phyloP scores from a whole-genome alignment of 2,113 vertebrate species.

The Semnornis frantzii region DNA sequence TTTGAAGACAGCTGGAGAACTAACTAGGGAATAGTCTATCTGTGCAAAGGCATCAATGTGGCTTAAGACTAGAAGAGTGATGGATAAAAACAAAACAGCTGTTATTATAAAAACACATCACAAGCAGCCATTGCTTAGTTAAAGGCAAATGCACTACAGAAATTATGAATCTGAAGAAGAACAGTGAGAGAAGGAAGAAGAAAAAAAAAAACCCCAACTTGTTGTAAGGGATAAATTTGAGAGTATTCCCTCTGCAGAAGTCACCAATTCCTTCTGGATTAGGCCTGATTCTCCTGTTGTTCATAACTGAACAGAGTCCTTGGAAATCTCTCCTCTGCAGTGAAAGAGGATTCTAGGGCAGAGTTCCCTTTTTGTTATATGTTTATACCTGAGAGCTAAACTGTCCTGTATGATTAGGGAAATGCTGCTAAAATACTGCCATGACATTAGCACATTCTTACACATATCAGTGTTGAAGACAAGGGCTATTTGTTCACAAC shows the following conservation, averaged over 20 bases:
- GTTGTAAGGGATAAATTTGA: not conserved
- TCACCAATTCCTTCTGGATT: not conserved
- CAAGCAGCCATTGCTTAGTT: not conserved
- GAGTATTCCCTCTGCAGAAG: not conserved
- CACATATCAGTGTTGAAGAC: not conserved
- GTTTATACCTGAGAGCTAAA: not conserved
- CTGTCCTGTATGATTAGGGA: not conserved
- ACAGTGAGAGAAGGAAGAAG: not conserved
- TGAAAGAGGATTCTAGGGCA: not conserved
- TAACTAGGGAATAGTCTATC: conserved; percentile 69
- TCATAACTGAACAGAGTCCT: not conserved
- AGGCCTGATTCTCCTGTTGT: not conserved
- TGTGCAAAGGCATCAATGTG: conserved; percentile 68
- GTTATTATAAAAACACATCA: conserved; percentile 7
- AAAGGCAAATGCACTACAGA: not conserved
- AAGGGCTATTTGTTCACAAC: not conserved
- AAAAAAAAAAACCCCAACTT: not conserved
- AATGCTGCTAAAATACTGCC: not conserved
- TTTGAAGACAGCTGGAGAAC: conserved; percentile 64
- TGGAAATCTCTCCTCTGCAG: not conserved
- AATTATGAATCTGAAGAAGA: not conserved
- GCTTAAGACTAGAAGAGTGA: conserved; percentile 62
- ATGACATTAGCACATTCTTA: not conserved
- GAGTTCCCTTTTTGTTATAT: not conserved
- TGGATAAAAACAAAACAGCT: conserved; percentile 27